Evolutionary conservation across 2,113 vertebrate genomes (phyloP).

Genomic region (Vulpes ferrilata): DNA sequence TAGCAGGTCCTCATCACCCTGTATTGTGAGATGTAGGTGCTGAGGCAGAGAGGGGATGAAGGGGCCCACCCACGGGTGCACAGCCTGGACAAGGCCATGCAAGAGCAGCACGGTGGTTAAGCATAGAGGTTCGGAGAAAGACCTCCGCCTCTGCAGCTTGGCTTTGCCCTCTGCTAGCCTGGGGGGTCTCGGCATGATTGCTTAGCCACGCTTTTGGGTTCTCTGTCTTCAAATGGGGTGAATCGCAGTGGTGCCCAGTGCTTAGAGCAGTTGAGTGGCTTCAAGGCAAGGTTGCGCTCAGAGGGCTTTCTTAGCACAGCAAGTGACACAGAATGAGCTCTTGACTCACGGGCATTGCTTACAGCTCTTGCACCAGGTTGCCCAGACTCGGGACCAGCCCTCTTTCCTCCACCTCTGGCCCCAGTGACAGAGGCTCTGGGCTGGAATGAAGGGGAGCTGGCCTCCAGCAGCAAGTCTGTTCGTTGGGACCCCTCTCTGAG

Average conservation of each 20-base stretch:
- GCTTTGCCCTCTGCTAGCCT: accelerated
- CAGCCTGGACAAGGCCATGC: accelerated
- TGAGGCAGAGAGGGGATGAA: not conserved
- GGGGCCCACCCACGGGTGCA: accelerated
- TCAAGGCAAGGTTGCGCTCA: accelerated
- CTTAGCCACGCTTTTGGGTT: not conserved
- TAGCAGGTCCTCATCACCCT: accelerated
- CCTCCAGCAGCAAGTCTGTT: not conserved
- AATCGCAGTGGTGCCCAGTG: accelerated
- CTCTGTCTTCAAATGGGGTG: accelerated
- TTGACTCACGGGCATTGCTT: accelerated
- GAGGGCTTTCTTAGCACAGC: not conserved
- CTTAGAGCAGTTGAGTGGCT: accelerated
- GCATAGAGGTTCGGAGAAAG: not conserved
- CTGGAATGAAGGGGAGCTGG: not conserved
- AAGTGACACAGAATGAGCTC: accelerated
- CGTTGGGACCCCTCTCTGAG: not conserved
- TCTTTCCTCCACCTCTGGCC: not conserved
- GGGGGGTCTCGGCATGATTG: accelerated
- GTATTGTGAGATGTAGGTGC: not conserved
- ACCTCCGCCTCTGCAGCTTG: accelerated
- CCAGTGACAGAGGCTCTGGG: accelerated
- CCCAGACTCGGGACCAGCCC: accelerated
- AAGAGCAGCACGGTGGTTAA: accelerated
- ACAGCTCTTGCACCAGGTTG: not conserved